phyloP scores from a whole-genome alignment of 2,113 vertebrate genomes.

The Malurus cyaneus region DNA sequence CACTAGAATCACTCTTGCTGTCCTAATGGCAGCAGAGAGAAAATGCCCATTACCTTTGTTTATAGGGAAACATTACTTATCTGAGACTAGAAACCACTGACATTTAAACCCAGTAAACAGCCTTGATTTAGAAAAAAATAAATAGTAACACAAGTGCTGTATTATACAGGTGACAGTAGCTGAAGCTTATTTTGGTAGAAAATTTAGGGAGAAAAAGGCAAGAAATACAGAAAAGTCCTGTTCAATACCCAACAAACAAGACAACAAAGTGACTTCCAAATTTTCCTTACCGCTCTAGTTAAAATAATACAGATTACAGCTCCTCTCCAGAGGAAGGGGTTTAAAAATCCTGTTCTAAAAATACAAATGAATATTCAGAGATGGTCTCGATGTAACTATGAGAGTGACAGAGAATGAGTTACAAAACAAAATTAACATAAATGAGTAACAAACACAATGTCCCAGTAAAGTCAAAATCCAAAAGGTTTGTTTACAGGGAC shows the following conservation, averaged over 20 bases:
- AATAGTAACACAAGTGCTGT: background rate
- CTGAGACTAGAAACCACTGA: slow-evolving; percentile 9
- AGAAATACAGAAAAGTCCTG: background rate
- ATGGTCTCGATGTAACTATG: background rate
- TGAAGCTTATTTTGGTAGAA: background rate
- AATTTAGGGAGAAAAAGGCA: background rate
- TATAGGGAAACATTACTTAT: background rate
- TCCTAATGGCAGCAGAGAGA: background rate
- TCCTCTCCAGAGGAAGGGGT: background rate
- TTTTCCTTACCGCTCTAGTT: background rate
- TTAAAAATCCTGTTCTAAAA: background rate
- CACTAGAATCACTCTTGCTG: slow-evolving; percentile 1
- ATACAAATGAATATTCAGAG: background rate
- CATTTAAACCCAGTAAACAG: slow-evolving; percentile 12
- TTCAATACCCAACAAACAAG: background rate
- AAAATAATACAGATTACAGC: background rate
- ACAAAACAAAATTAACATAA: background rate
- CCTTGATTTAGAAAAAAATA: slow-evolving; percentile 9
- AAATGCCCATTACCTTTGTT: background rate
- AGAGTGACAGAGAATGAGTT: background rate
- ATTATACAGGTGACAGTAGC: background rate
- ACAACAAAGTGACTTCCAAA: background rate
- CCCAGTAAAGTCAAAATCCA: background rate
- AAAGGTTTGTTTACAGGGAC: background rate
- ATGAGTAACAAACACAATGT: background rate